These are phyloP conservation scores for Caenorhabditis sinica DNA, from an alignment of 2,888 invertebrate genomes.

Conservation along the genomic window DNA sequence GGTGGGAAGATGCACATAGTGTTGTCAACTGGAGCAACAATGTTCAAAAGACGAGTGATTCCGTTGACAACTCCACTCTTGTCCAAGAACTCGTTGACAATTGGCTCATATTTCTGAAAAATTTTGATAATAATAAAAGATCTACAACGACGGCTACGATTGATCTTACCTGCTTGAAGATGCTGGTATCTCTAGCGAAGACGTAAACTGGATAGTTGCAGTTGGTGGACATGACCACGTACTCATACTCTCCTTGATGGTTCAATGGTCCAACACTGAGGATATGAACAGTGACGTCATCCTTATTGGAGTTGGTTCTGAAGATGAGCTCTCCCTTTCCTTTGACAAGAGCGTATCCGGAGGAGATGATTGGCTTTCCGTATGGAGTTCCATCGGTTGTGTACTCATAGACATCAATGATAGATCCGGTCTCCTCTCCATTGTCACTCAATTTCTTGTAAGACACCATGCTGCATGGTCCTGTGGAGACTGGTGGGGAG, in stretches of 20 bases:
- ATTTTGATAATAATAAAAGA: background rate
- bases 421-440: constrained; percentile 73
- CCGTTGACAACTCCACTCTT: constrained; percentile 82
- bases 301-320: constrained; percentile 83
- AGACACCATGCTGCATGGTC: constrained; percentile 83
- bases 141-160: background rate
- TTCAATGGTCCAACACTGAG: constrained; percentile 82
- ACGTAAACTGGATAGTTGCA: constrained; percentile 84
- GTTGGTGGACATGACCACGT: constrained; percentile 83
- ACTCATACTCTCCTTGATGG: constrained; percentile 82
- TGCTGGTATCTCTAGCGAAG: constrained; percentile 83
- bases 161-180: constrained; percentile 81
- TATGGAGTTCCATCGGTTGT: constrained; percentile 84
- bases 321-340: constrained; percentile 83
- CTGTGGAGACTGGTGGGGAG: constrained; percentile 82
- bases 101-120: constrained; percentile 79
- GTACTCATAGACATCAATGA: constrained; percentile 84
- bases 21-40: constrained; percentile 83
- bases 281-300: constrained; percentile 83
- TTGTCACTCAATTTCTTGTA: constrained; percentile 82
- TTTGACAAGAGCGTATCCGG: constrained; percentile 83
- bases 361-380: constrained; percentile 83
- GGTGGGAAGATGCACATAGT: constrained; percentile 84
- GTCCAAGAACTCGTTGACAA: constrained; percentile 80
- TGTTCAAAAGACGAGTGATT: constrained; percentile 82